Evolutionary conservation across 2,113 vertebrate genomes (phyloP).

Genomic region (Nothocercus julius): DNA sequence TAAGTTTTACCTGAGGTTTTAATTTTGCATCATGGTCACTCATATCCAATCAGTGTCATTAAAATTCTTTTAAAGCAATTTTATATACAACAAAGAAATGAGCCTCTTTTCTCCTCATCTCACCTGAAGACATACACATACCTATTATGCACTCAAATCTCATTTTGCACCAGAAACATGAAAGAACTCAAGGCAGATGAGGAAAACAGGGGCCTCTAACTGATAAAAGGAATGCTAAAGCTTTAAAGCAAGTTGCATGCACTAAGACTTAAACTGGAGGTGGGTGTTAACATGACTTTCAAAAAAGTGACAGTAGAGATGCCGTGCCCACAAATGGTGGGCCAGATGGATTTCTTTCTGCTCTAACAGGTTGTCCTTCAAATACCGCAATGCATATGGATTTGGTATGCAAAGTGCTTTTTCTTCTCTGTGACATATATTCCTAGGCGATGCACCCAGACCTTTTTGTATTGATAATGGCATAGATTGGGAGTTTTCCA

Average conservation of each 20-base stretch:
- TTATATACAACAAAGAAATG: background rate
- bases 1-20: background rate
- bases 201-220: slow-evolving; percentile 23
- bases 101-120: background rate
- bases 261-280: slow-evolving; percentile 37
- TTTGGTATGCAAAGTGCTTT: background rate
- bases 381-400: background rate
- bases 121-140: background rate
- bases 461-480: background rate
- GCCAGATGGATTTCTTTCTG: slow-evolving; percentile 42
- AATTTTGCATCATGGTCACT: background rate
- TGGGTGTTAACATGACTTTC: slow-evolving; percentile 55
- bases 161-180: background rate
- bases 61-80: background rate
- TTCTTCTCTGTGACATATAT: background rate
- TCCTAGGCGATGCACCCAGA: background rate
- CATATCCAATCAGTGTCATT: background rate
- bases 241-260: slow-evolving; percentile 39
- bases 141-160: background rate
- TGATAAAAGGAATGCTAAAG: slow-evolving; percentile 21
- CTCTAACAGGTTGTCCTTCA: slow-evolving; percentile 18
- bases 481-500: background rate
- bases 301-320: slow-evolving; percentile 46
- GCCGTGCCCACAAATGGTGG: slow-evolving; percentile 8
- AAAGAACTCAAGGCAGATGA: background rate